Base-by-base conservation (phyloP, 2,113 vertebrate genomes). In the Pelecanoides urinatrix region DNA sequence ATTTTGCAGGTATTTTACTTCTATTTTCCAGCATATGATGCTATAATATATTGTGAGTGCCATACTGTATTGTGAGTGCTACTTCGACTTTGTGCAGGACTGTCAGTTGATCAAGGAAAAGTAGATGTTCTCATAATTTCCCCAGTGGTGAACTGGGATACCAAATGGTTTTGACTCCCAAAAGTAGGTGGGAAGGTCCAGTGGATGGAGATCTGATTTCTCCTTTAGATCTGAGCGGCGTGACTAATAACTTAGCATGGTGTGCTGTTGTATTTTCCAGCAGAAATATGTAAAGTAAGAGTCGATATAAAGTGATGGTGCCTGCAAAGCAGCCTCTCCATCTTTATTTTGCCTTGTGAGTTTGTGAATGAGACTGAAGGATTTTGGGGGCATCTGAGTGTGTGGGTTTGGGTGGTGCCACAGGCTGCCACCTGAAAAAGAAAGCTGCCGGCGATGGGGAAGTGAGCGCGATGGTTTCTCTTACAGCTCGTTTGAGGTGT, bases 1-100 rank as follows among this genome's bases (percentile, higher is more conserved):
- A 99, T 96, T 98, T 99, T 96, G 98, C 99, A 97, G 99, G 99
- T 99, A 99, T 59, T 92, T 74, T 67, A 9, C 81, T 95, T 66
- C 20, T 62, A 1, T 85, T 94, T 85, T 89, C 22, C 36, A 74
- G 55, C 52, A 11, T 42, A 13, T 38, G 72, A 32, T 72, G 23
- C n/a, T 61, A 2, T 65, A 62, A 56, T 70, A 18, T 16, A 44
- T 75, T 72, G 53, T 11, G 76, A 56, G n/a, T 83, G 29, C 73
- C 13, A 2, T 65, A 55, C 44, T 62, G 17, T 17, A 40, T 81
- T 65, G 53, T 14, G 68, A 52, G 36, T 77, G 23, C 73, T 71
- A 12, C 40, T 75, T 40, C 40, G 34, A 44, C 36, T 62, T 61
- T 40, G 21, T 86, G 56, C 36, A 68, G 21, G 66, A 17, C 59